Evolutionary conservation across 2,113 vertebrate species (phyloP), one percentile per base, ranked within the genome.

Genomic region (Oreochromis niloticus): DNA sequence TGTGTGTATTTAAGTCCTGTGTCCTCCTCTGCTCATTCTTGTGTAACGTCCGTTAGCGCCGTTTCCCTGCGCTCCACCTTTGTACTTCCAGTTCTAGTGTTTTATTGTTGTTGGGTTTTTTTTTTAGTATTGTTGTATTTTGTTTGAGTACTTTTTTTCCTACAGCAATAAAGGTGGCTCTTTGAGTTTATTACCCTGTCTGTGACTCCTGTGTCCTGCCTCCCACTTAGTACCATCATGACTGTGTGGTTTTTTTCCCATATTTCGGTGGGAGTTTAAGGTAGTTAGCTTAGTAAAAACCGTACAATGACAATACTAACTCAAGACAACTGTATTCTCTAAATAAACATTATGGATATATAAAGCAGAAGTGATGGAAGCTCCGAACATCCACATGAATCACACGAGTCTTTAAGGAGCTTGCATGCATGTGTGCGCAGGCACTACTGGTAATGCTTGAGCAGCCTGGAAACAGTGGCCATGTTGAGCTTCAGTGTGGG

Each of bases 91-190:
- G 22, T 56, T 55, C n/a, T 55, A 55, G 54, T 55, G 10, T 55
- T 55, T 55, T 55, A 22, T 55, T 55, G 54, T 55, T 55, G 54
- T 55, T 55, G n/a, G 2, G 0, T 0, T 3, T n/a, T 54, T n/a
- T 46, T 55, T 56, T 24, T 56, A 12, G 54, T 24, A 55, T 55
- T 55, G n/a, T 55, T 55, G 54, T 55, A 55, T 55, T 55, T 24
- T 24, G n/a, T 55, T 55, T 24, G 10, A 12, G 54, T 55, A 55
- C 24, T 55, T 55, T 3, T 48, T 56, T 56, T 56, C 54, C 54
- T 56, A 56, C 54, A 13, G 22, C 54, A 56, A 56, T 56, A 56
- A 56, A 56, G 54, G 54, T 56, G 0, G 6, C 55, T 56, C 55
- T 56, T 56, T 56, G 55, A 56, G 55, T 56, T 56, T 56, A 56